A percentile compares a stretch with the other conserved stretches of the same genome.
Conservation (phyloP, 2,797 vertebrate species). For the Halcyon badia region DNA sequence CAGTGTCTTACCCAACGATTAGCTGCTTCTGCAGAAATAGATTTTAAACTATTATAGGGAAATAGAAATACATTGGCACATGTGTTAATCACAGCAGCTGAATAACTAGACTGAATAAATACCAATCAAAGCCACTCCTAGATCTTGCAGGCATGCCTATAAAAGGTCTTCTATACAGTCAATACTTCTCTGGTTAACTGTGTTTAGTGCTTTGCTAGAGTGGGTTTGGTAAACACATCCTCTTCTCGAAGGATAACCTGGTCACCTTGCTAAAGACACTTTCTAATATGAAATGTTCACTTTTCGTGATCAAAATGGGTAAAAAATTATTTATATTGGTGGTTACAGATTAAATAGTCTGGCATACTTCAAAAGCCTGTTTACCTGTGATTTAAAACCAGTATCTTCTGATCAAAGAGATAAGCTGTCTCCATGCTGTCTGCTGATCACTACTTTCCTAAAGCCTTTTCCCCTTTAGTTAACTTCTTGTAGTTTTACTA, state of each 20-base stretch:
- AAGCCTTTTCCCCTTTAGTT: neutral
- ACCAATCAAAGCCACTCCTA: neutral
- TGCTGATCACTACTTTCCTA: constrained; percentile 19
- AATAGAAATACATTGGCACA: fast-evolving
- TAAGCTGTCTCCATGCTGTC: constrained; percentile 78
- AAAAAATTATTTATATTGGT: constrained; percentile 39
- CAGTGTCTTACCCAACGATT: neutral
- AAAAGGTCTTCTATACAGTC: neutral
- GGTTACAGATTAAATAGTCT: constrained; percentile 46
- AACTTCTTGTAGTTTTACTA: neutral
- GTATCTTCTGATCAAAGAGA: constrained; percentile 70
- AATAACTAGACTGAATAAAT: neutral
- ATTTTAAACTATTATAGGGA: neutral
- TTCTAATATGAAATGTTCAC: neutral
- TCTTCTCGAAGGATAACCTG: neutral
- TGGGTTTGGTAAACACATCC: neutral
- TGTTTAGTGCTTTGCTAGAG: neutral
- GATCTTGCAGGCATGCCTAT: neutral
- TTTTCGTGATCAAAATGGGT: neutral
- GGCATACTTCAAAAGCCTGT: constrained; percentile 61
- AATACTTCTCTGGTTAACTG: neutral
- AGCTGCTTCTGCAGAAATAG: neutral
- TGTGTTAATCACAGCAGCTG: neutral
- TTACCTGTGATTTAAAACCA: constrained; percentile 75
- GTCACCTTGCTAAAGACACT: neutral